These are phyloP conservation scores for Amphiprion ocellaris DNA, from an alignment of 2,113 vertebrate genomes.

Conservation along the genomic window DNA sequence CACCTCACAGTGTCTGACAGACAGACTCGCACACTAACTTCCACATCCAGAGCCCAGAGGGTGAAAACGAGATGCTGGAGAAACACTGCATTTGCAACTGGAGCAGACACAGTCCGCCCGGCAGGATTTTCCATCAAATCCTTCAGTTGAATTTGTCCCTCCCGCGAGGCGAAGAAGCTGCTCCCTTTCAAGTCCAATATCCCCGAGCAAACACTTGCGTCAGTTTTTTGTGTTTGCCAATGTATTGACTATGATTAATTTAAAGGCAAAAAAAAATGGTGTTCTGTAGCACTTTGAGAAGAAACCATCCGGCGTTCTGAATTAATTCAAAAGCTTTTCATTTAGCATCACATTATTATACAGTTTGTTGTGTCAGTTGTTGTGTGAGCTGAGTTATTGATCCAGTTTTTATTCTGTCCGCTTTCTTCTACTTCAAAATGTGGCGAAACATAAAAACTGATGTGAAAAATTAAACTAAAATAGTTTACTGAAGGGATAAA, in stretches of 20 bases:
- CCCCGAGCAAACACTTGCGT: constrained; percentile 70
- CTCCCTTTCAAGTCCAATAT: constrained; percentile 62
- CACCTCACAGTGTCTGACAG: constrained; percentile 33
- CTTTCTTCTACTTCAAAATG: not conserved
- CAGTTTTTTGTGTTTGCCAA: constrained; percentile 74
- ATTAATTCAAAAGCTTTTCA: constrained; percentile 5
- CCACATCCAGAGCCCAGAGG: constrained; percentile 33
- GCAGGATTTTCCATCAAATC: constrained; percentile 75
- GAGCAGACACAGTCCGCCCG: constrained; percentile 65
- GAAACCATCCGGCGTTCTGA: not conserved
- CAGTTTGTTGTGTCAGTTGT: not conserved
- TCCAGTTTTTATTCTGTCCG: not conserved
- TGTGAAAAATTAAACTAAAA: not conserved
- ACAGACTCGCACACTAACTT: not conserved
- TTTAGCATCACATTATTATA: constrained; percentile 13
- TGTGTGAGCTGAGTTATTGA: not conserved
- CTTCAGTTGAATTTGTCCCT: constrained; percentile 70
- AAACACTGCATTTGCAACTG: constrained; percentile 65
- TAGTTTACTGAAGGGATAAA: not conserved
- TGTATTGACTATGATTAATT: constrained; percentile 74
- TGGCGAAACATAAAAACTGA: not conserved
- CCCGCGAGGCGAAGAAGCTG: constrained; percentile 49
- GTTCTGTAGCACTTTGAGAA: constrained; percentile 41
- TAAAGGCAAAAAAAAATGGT: constrained; percentile 34
- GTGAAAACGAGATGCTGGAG: constrained; percentile 50